A percentile compares a stretch with the other conserved stretches of the same genome.
Conservation (phyloP, 1,140 invertebrate genomes). For the Sitobion miscanthi region DNA sequence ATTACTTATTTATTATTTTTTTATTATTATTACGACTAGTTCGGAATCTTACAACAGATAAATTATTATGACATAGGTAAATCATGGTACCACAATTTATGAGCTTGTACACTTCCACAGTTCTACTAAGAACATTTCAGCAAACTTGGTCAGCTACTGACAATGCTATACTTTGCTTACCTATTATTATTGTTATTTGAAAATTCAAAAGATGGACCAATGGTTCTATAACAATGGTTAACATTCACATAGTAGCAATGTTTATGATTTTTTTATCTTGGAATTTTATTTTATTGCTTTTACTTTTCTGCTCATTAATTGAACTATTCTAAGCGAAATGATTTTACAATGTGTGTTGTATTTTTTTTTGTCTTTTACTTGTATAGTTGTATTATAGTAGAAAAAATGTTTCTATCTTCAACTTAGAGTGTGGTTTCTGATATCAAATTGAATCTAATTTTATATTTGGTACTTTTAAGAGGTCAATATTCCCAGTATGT, state of each 20-base stretch:
- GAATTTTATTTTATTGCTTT: background rate
- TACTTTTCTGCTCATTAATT: background rate
- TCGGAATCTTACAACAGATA: background rate
- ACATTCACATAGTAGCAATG: background rate
- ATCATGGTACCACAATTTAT: background rate
- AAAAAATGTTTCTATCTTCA: no score
- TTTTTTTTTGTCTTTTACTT: background rate
- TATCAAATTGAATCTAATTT: background rate
- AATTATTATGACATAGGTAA: background rate
- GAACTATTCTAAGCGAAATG: background rate
- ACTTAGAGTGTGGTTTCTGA: background rate
- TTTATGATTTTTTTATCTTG: background rate
- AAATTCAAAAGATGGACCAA: background rate
- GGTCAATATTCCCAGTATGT: rapidly evolving
- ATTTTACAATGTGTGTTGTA: background rate
- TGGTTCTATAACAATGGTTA: background rate
- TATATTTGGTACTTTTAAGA: background rate
- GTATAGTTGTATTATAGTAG: no score
- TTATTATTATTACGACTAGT: no score
- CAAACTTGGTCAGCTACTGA: background rate
- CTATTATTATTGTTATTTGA: background rate
- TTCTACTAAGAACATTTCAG: background rate
- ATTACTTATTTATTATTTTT: no score
- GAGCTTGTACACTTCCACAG: background rate
- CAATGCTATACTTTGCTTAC: background rate